Base-by-base conservation (phyloP, 1,140 invertebrate species). In the Drosophila rhopaloa region DNA sequence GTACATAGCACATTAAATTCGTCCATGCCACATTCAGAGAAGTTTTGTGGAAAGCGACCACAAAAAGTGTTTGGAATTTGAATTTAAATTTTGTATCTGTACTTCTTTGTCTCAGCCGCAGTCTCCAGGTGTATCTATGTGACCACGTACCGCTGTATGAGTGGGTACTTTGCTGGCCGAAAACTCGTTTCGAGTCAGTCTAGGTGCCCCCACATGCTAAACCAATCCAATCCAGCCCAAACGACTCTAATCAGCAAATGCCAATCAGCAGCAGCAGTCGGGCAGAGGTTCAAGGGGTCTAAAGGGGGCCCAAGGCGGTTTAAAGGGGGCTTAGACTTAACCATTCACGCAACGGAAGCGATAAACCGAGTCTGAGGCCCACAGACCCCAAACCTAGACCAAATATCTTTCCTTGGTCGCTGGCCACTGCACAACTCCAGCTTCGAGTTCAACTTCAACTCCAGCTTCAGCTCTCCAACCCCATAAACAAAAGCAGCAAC, bases 11-110 rank as follows among this genome's bases (percentile, higher is more conserved):
- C 71, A 74, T 74, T 74, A 55, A 74, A 54, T 74, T 74, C 50
- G 71, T 74, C 70, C 58, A 73, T 72, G 70, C 70, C 70, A 65
- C 56, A 73, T 60, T 73, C 70, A 40, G 29, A 76, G 54, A 76
- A 48, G 50, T 48, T 51, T 73, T 46, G 57, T 73, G 67, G 70
- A 72, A 73, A 73, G 70, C 47, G 70, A 72, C 43, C 55, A 50
- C 55, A 70, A 67, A 47, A 74, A 78, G 81, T 68, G 70, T 81
- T 70, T 82, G 79, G 82, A 78, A 85, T 85, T 86, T 66, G 79
- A 85, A 85, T 85, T 84, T 76, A 70, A 60, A 81, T 81, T 63
- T 78, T 74, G 75, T 81, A 70, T 78, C 65, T 70, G 46, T 66
- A 70, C 46, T 54, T 68, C 63, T 70, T 68, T 67, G 62, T 55